Base-by-base conservation (phyloP, 2,797 vertebrate species). In the Pseudomugil tenellus region DNA sequence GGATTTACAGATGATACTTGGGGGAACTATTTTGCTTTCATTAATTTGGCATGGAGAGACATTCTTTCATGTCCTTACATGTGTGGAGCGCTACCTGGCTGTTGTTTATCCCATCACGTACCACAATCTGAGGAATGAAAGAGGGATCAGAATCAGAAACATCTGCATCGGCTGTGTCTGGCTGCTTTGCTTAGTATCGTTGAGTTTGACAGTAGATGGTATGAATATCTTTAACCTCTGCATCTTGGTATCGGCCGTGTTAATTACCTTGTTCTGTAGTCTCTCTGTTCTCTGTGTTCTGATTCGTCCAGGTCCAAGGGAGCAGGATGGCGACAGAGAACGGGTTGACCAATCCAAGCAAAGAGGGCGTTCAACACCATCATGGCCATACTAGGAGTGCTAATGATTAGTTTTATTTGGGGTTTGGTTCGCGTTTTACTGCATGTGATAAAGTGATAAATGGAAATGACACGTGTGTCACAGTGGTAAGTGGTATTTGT, bases 261-360 rank as follows among this genome's bases (percentile, higher is more conserved):
- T 49, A 1, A 73, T 53, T 8, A 39, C 57, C 9, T 69, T 25
- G 3, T 76, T 76, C 49, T 82, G 57, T 63, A 77, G 69, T 41
- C 6, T 85, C 11, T 75, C 68, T 1, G 71, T 71, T 16, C 54
- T 85, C 31, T 4, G 25, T 1, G 41, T 41, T 8, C 66, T 82
- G 35, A 64, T 59, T 28, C 63, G 53, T 10, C 77, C 77, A 13
- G 63, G 69, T 34, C 80, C 80, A 1, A 77, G 80, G 29, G 48
- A 63, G 16, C 39, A 63, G 57, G 39, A 61, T 21, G 23, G 55
- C 13, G 67, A 46, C 58, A 61, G 7, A 29, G 49, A 59, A 25
- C 63, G 16, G 46, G 56, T 31, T 0, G 57, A 70, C 59, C 70
- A 46, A n/a, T 31, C 41, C 1, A 86, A 76, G 28, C 48, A 17